These are phyloP conservation scores for Melanchra persicariae DNA, from an alignment of 2,888 invertebrate genomes.

Conservation along the genomic window DNA sequence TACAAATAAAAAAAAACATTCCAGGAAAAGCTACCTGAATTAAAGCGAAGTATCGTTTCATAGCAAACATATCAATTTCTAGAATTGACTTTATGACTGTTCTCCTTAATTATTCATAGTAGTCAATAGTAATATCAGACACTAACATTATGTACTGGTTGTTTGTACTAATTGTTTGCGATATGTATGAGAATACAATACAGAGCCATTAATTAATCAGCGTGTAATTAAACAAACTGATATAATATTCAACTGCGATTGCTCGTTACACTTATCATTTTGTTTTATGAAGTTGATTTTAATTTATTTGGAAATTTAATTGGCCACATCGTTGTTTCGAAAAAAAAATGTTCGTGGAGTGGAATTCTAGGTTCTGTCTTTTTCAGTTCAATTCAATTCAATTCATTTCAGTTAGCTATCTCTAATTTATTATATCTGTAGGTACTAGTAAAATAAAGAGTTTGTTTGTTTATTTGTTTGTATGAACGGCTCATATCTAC, in stretches of 20 bases:
- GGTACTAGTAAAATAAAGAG: too few relatives aligned
- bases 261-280: neutral
- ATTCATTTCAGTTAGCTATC: too few relatives aligned
- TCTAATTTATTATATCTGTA: too few relatives aligned
- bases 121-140: constrained; percentile 1
- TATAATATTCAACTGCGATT: neutral
- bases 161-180: constrained; percentile 23
- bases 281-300: neutral
- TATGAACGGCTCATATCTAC: too few relatives aligned
- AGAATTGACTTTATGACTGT: neutral
- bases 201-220: constrained; percentile 31
- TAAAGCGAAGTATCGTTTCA: neutral
- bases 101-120: constrained; percentile 2
- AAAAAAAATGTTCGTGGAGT: neutral
- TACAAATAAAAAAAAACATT: too few relatives aligned
- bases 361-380: accelerated
- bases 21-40: neutral
- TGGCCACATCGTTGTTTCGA: neutral
- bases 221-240: constrained; percentile 25
- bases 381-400: too few relatives aligned
- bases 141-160: neutral
- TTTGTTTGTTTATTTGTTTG: too few relatives aligned
- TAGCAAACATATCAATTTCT: neutral
- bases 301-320: neutral
- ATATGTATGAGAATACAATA: constrained; percentile 14